These are phyloP conservation scores for Teinopalpus imperialis DNA, from an alignment of 2,888 invertebrate genomes.

Conservation along the genomic window DNA sequence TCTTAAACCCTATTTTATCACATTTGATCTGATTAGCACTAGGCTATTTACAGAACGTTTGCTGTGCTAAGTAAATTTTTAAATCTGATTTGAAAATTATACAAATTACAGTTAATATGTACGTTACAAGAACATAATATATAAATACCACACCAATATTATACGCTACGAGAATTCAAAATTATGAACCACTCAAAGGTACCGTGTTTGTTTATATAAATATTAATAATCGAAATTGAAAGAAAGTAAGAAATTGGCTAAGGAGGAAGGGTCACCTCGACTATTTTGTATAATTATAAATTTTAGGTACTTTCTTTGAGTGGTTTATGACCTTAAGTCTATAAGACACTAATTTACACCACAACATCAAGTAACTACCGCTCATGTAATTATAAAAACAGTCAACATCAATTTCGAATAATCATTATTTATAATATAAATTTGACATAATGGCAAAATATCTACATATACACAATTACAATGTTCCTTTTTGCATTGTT, in stretches of 20 bases:
- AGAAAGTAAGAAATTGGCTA: constrained; percentile 7
- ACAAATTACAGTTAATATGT: constrained; percentile 62
- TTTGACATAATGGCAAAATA: constrained; percentile 78
- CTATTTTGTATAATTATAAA: constrained; percentile 20
- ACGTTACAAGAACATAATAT: constrained; percentile 72
- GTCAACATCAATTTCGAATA: constrained; percentile 82
- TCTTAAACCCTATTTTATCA: constrained; percentile 77
- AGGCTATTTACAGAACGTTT: constrained; percentile 67
- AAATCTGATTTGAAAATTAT: constrained; percentile 65
- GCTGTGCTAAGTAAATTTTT: constrained; percentile 67
- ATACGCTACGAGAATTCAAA: constrained; percentile 73
- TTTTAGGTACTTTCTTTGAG: constrained; percentile 54
- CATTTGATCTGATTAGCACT: constrained; percentile 76
- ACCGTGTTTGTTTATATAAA: constrained; percentile 34
- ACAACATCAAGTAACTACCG: constrained; percentile 83
- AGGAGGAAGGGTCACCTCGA: constrained; percentile 17
- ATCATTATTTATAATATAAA: constrained; percentile 72
- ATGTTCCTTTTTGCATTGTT: constrained; percentile 52
- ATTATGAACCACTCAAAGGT: constrained; percentile 71
- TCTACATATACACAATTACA: constrained; percentile 74
- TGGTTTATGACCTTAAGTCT: constrained; percentile 64
- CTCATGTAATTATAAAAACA: constrained; percentile 81
- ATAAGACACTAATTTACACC: constrained; percentile 82
- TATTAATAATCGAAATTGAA: constrained; percentile 16
- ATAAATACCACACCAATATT: constrained; percentile 80